Evolutionary conservation across 1,140 invertebrate genomes (phyloP).

Genomic region (Saccostrea glomerata): DNA sequence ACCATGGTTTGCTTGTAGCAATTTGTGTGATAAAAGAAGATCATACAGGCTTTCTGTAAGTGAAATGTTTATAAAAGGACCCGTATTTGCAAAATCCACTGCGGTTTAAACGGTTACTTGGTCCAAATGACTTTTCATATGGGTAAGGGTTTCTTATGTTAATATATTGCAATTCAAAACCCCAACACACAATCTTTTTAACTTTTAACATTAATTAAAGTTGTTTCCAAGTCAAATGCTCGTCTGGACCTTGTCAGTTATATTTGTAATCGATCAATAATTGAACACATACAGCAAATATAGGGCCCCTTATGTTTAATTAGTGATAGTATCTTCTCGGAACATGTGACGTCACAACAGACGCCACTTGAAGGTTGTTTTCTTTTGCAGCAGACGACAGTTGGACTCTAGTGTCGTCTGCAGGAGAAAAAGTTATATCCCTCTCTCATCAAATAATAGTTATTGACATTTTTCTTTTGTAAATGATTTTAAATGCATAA

Average conservation of each 20-base stretch:
- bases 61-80: conserved; percentile 23
- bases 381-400: background rate
- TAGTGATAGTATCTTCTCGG: conserved; percentile 1
- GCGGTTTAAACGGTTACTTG: conserved; percentile 27
- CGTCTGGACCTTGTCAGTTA: background rate
- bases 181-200: background rate
- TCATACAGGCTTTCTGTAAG: background rate
- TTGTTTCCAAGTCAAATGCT: background rate
- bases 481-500: background rate
- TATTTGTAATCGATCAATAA: background rate
- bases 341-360: background rate
- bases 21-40: conserved; percentile 35
- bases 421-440: background rate
- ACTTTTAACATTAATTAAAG: conserved; percentile 2
- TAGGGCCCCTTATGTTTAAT: background rate
- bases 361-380: conserved; percentile 16
- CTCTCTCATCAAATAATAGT: background rate
- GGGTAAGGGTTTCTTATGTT: background rate
- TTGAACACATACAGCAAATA: background rate
- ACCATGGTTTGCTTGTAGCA: conserved; percentile 29
- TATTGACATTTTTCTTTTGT: background rate
- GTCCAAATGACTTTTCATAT: conserved; percentile 11
- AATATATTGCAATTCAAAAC: background rate
- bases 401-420: background rate
- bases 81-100: conserved; percentile 10